Evolutionary conservation across 2,113 vertebrate species (phyloP).

Genomic region (Pagrus major): DNA sequence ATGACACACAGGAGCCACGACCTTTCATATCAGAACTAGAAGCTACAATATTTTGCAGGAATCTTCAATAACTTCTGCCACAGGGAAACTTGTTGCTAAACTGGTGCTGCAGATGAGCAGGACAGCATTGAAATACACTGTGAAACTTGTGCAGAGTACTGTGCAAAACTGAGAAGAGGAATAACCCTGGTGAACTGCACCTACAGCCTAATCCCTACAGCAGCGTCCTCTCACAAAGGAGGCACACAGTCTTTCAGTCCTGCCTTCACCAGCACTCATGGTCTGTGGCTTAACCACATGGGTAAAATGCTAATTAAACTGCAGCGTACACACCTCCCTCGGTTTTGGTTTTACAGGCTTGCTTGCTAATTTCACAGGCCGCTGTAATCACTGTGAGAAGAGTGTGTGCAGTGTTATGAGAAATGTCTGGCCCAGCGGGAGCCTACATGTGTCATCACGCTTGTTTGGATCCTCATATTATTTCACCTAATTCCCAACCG

Average conservation of each 20-base stretch:
- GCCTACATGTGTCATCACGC: conserved; percentile 39
- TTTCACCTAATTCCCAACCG: conserved; percentile 37
- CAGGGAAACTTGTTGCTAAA: not conserved
- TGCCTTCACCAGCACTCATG: conserved; percentile 58
- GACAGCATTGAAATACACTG: not conserved
- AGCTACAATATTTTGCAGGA: conserved; percentile 15
- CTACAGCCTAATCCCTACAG: conserved; percentile 39
- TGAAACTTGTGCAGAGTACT: not conserved
- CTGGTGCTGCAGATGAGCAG: no score
- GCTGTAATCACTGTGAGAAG: conserved; percentile 64
- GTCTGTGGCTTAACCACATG: conserved; percentile 78
- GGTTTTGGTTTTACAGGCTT: conserved; percentile 68
- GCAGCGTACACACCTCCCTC: conserved; percentile 57
- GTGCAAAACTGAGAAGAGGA: conserved; percentile 28
- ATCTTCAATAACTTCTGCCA: not conserved
- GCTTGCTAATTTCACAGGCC: conserved; percentile 78
- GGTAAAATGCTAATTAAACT: conserved; percentile 78
- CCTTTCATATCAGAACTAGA: conserved; percentile 23
- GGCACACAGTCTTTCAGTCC: conserved; percentile 45
- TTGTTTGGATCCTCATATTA: conserved; percentile 41
- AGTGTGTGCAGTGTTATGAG: conserved; percentile 39
- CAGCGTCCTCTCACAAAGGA: conserved; percentile 54
- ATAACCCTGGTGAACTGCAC: conserved; percentile 34
- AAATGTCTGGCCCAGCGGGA: conserved; percentile 25
- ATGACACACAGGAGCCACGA: conserved; percentile 35